Evolutionary conservation across 2,888 invertebrate species (phyloP), one percentile per base, ranked within the genome.

Genomic region (Auanema sp.): DNA sequence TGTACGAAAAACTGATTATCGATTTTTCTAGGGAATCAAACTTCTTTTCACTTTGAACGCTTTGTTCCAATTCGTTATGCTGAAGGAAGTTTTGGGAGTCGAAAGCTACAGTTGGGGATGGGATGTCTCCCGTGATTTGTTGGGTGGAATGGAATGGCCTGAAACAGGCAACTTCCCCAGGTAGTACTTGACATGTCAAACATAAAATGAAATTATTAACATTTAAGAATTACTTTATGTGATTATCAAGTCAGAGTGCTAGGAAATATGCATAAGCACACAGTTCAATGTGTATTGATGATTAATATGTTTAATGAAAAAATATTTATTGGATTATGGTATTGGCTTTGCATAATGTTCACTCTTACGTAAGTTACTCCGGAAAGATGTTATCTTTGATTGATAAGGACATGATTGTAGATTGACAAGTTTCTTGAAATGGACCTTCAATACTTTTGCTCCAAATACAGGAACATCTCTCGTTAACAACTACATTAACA

Each of bases 241-340:
- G 82, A 83, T 59, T 83, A 81, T 64, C 71, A 79, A 25, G 80
- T 82, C 11, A 69, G 83, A 23, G 81, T 79, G 41, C 66, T 83
- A 23, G 81, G 80, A 54, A 83, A 83, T 58, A 69, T 80, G 12
- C 83, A 83, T 62, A 71, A 77, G 6, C 83, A 83, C 65, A 74
- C 83, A 10, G 80, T 83, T 41, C 83, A 83, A 66, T 83, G 83
- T 60, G 81, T 81, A 41, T 67, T 81, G 51, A 80, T 81, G 80
- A 80, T 81, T 64, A 81, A 81, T 69, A 80, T 80, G 78, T 77
- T 71, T 65, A 73, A 74, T 62, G 76, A 75, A 64, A 73, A 73
- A 61, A 83, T 83, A 58, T 83, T 83, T 68, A 72, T 83, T 18
- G 77, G 76, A 47, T 69, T 83, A 1, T 83, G 83, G 83, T 83